Evolutionary conservation across 2,797 vertebrate species (phyloP).

Genomic region (Epinephelus malabaricus): DNA sequence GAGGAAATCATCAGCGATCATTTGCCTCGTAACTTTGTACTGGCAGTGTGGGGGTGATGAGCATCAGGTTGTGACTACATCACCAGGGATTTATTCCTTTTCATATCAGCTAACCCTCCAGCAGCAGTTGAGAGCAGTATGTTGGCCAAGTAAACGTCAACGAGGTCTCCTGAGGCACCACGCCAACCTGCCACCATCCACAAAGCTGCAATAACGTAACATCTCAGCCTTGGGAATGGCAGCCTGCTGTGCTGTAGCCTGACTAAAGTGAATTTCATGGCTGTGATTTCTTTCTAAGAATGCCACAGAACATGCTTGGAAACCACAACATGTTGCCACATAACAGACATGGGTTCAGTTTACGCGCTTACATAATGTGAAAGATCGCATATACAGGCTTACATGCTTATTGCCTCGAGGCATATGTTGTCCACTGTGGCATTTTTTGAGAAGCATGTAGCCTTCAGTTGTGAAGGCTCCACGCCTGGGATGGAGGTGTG

Average conservation of each 20-base stretch:
- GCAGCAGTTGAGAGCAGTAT: background rate
- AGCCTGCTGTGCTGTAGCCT: conserved; percentile 12
- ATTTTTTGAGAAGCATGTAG: conserved; percentile 41
- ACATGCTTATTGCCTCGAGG: conserved; percentile 29
- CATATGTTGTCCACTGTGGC: background rate
- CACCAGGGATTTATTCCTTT: background rate
- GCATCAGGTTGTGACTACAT: conserved; percentile 6
- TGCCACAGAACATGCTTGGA: conserved; percentile 9
- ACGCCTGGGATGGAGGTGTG: conserved; percentile 31
- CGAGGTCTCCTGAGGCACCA: conserved; percentile 7
- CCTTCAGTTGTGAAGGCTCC: conserved; percentile 27
- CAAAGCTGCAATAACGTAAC: conserved; percentile 19
- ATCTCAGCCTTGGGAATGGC: conserved; percentile 19
- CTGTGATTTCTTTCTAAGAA: conserved; percentile 40
- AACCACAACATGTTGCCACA: conserved; percentile 18
- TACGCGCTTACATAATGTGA: conserved; percentile 33
- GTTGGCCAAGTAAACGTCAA: conserved; percentile 14
- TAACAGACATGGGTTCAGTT: conserved; percentile 24
- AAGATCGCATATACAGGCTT: conserved; percentile 34
- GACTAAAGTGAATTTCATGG: conserved; percentile 50
- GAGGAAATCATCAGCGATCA: background rate
- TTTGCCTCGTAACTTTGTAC: background rate
- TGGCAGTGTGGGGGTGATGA: background rate
- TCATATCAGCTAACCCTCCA: background rate
- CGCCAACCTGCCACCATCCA: conserved; percentile 16